phyloP scores from a whole-genome alignment of 2,888 invertebrate species.

The Drosophila merina region DNA sequence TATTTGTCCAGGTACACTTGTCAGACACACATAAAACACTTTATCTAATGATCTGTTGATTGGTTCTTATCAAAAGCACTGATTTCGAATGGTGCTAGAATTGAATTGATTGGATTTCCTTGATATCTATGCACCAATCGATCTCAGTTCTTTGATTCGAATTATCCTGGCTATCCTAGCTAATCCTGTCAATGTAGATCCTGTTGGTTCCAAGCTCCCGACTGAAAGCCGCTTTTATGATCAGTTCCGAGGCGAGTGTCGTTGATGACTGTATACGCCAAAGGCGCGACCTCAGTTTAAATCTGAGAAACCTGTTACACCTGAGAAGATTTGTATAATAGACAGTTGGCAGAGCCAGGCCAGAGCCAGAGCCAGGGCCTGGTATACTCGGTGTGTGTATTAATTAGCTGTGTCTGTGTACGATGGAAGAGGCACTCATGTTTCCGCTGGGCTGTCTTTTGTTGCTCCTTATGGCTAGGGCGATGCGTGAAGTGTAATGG shows the following conservation, averaged over 20 bases:
- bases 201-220: constrained; percentile 3
- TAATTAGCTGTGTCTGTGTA: constrained; percentile 10
- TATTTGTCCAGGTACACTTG: constrained; percentile 4
- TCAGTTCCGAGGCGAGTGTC: constrained; percentile 53
- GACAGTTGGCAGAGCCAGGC: constrained; percentile 38
- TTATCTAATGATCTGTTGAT: constrained; percentile 59
- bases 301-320: constrained; percentile 83
- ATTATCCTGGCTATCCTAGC: constrained; percentile 22
- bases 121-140: constrained; percentile 82
- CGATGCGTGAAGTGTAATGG: constrained; percentile 54
- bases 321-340: constrained; percentile 82
- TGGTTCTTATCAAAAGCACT: constrained; percentile 81
- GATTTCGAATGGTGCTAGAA: constrained; percentile 83
- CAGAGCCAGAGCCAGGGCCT: constrained; percentile 2
- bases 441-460: constrained; percentile 55
- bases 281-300: constrained; percentile 72
- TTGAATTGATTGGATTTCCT: constrained; percentile 41
- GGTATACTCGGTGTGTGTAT: background rate
- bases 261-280: constrained; percentile 58
- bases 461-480: constrained; percentile 40
- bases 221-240: constrained; percentile 31
- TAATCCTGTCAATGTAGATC: constrained; percentile 1
- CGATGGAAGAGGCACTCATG: constrained; percentile 64
- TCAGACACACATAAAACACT: constrained; percentile 5
- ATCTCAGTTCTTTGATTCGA: constrained; percentile 82